These are phyloP conservation scores for Premnoplex brunnescens DNA, from an alignment of 2,797 vertebrate genomes.

Conservation along the genomic window DNA sequence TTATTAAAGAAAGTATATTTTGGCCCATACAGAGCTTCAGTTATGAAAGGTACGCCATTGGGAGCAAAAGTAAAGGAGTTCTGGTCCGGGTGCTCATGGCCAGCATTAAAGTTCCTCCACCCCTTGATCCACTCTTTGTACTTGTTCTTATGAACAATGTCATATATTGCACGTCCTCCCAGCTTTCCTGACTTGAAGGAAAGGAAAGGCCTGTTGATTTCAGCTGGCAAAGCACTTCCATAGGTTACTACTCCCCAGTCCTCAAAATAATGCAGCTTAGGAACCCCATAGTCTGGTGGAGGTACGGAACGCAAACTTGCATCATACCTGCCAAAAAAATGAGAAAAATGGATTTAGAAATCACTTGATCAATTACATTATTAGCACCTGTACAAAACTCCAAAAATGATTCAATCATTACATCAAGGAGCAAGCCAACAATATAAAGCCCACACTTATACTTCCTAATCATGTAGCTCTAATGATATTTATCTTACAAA, in stretches of 20 bases:
- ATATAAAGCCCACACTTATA: neutral
- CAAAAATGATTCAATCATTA: rapidly evolving
- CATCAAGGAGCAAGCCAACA: neutral
- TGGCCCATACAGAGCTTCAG: conserved; percentile 95
- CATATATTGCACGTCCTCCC: conserved; percentile 94
- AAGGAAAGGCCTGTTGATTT: conserved; percentile 88
- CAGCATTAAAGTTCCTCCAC: conserved; percentile 96
- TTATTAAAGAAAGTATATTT: conserved; percentile 97
- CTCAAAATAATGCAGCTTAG: conserved; percentile 91
- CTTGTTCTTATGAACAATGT: conserved; percentile 93
- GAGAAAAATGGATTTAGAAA: neutral
- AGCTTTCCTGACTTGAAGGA: conserved; percentile 98
- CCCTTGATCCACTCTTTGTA: conserved; percentile 96
- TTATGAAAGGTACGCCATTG: conserved; percentile 93
- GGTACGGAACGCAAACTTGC: conserved; percentile 83
- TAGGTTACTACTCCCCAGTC: conserved; percentile 99
- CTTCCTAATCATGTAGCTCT: neutral
- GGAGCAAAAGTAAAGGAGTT: conserved; percentile 96
- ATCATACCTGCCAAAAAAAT: conserved; percentile 85
- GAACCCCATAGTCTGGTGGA: conserved; percentile 87
- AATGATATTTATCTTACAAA: neutral
- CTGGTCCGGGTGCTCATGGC: conserved; percentile 96
- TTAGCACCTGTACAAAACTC: neutral
- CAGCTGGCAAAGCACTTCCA: conserved; percentile 86
- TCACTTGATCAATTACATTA: neutral